A percentile compares a stretch with the other conserved stretches of the same genome.
Evolutionary conservation across 2,888 invertebrate genomes (phyloP).

Genomic region (Dasypolia templi): DNA sequence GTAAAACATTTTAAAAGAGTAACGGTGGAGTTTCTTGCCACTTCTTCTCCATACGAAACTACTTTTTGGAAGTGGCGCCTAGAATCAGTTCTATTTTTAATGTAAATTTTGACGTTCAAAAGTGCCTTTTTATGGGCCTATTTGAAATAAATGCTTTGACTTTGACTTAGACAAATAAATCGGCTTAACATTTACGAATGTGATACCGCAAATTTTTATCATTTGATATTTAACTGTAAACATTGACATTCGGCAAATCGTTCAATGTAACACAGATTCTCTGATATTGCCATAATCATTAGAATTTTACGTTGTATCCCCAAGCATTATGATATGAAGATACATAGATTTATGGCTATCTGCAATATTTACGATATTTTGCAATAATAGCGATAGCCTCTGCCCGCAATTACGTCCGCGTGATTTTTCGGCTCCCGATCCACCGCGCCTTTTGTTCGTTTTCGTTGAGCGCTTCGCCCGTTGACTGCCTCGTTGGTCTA

Average conservation of each 20-base stretch:
- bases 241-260: background rate
- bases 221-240: conserved; percentile 21
- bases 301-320: background rate
- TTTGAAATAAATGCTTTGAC: too few species aligned
- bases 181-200: background rate
- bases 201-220: conserved; percentile 6
- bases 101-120: too few species aligned
- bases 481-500: too few species aligned
- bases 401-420: background rate
- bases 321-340: background rate
- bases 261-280: background rate
- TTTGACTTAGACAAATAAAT: too few species aligned
- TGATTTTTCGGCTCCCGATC: background rate
- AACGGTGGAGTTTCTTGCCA: too few species aligned
- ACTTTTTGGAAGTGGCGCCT: too few species aligned
- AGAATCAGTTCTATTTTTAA: too few species aligned
- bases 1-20: too few species aligned
- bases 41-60: too few species aligned
- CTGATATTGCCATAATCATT: background rate
- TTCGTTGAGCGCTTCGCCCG: background rate
- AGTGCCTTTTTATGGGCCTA: too few species aligned
- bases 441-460: background rate
- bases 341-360: background rate
- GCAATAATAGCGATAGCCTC: too few species aligned
- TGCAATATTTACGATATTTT: background rate